phyloP scores from a whole-genome alignment of 2,888 invertebrate species.

The Nemotelus pantherinus region DNA sequence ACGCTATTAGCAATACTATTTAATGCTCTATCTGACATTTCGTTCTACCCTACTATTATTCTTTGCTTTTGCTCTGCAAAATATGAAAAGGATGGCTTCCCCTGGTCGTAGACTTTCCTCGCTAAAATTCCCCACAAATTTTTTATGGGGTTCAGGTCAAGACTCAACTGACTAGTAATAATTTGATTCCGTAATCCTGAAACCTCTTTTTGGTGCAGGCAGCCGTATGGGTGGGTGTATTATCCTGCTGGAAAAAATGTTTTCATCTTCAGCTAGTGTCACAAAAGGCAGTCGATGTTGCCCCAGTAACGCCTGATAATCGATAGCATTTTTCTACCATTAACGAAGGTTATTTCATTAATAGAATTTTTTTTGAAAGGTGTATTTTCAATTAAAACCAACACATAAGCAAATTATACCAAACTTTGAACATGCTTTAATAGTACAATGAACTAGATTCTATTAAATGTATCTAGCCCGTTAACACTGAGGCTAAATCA shows the following conservation, averaged over 20 bases:
- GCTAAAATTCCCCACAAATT: background rate
- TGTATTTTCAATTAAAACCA: no score
- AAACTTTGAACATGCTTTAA: no score
- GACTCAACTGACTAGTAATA: background rate
- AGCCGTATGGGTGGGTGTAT: slow-evolving; percentile 1
- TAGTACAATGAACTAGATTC: no score
- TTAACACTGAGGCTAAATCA: no score
- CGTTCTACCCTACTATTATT: slow-evolving; percentile 14
- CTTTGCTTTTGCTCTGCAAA: background rate
- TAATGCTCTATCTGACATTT: background rate
- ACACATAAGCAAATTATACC: no score
- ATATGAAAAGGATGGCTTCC: background rate
- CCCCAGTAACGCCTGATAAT: background rate
- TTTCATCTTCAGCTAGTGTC: background rate
- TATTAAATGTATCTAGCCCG: no score
- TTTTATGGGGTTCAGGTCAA: slow-evolving; percentile 2
- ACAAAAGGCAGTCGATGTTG: background rate
- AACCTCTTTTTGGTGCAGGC: background rate
- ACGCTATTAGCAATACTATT: slow-evolving; percentile 10
- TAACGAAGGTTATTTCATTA: no score
- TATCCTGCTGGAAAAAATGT: slow-evolving; percentile 1
- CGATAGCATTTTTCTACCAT: no score
- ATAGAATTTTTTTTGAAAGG: no score
- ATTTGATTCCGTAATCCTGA: background rate
- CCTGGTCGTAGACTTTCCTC: background rate